Evolutionary conservation across 2,888 invertebrate genomes (phyloP).

Genomic region (Bimastos eiseni): DNA sequence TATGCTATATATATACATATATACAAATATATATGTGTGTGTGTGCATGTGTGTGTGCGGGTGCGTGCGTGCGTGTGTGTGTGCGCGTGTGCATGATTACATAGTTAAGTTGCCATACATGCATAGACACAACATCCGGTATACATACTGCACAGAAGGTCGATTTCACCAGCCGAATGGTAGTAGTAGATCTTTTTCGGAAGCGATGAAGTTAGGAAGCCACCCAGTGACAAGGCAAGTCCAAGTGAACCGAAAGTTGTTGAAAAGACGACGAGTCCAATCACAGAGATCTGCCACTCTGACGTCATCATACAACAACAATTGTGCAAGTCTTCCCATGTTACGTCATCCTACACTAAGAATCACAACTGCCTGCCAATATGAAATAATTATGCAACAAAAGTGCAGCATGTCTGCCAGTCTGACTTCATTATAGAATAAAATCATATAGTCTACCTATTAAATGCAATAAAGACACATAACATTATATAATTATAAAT

Average conservation of each 20-base stretch:
- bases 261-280: constrained; percentile 59
- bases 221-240: constrained; percentile 56
- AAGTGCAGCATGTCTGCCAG: not conserved
- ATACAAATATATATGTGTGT: no score
- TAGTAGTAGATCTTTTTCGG: constrained; percentile 62
- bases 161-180: constrained; percentile 62
- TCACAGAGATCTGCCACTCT: constrained; percentile 61
- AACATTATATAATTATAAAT: not conserved
- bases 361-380: not conserved
- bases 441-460: not conserved
- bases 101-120: not conserved
- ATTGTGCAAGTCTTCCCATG: no score
- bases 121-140: not conserved
- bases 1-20: no score
- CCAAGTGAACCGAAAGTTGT: constrained; percentile 58
- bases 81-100: no score
- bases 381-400: not conserved
- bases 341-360: not conserved
- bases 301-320: constrained; percentile 30
- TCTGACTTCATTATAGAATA: not conserved
- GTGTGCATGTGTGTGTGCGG: no score
- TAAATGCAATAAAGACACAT: not conserved
- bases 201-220: constrained; percentile 56
- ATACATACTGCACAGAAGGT: constrained; percentile 60
- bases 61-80: no score